Conservation (phyloP, 1,140 invertebrate species). For the Drosophila chauvacae region DNA sequence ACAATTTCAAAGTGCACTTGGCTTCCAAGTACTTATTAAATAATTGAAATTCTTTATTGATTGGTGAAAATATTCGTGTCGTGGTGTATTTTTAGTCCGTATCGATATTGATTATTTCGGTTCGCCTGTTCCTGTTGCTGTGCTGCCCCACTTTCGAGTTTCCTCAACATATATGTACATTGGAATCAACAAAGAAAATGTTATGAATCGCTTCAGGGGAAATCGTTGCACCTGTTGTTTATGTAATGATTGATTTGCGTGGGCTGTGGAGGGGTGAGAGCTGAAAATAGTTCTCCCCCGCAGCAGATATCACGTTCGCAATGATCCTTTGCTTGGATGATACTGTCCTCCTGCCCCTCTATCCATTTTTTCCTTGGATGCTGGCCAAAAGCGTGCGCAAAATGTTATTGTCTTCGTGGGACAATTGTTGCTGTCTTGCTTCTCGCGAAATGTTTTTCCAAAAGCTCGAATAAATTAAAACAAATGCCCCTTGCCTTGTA, state of each 20-base stretch:
- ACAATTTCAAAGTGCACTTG: constrained; percentile 8
- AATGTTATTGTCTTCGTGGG: constrained; percentile 68
- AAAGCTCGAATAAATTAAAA: constrained; percentile 41
- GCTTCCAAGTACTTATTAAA: constrained; percentile 12
- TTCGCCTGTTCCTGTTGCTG: constrained; percentile 15
- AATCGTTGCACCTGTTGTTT: constrained; percentile 58
- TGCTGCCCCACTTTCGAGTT: constrained; percentile 33
- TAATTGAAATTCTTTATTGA: constrained; percentile 30
- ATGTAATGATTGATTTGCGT: constrained; percentile 47
- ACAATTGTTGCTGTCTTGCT: constrained; percentile 37
- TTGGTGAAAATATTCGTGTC: constrained; percentile 17
- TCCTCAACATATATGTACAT: constrained; percentile 11
- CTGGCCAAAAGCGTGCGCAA: constrained; percentile 78
- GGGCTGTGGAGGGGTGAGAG: constrained; percentile 18
- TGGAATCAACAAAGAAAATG: constrained; percentile 17
- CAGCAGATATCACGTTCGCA: constrained; percentile 43
- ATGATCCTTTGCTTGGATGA: constrained; percentile 35
- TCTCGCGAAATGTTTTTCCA: constrained; percentile 69
- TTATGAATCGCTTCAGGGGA: constrained; percentile 12
- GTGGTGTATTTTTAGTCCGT: constrained; percentile 30
- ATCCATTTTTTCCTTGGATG: constrained; percentile 41
- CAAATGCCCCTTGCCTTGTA: constrained; percentile 41
- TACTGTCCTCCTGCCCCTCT: constrained; percentile 27
- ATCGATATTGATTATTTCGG: constrained; percentile 43
- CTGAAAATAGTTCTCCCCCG: constrained; percentile 33